Conservation (phyloP, 1,140 invertebrate species). For the Pseudomyrmex flavicornis region DNA sequence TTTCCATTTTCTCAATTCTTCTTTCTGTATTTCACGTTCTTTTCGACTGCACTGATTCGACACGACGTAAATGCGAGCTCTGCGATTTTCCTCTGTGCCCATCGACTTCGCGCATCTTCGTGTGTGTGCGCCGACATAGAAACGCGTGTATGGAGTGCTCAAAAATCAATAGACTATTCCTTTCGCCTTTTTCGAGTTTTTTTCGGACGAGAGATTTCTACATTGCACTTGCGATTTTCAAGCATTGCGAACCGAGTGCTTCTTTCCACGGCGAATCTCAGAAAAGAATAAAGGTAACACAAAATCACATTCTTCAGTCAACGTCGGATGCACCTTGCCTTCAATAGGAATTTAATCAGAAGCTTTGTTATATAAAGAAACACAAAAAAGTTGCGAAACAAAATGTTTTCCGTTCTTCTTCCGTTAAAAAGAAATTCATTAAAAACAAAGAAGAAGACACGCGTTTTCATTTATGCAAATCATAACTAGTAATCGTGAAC, state of each 20-base stretch:
- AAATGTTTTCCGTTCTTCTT: too few species aligned
- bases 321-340: too few species aligned
- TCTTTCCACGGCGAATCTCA: too few species aligned
- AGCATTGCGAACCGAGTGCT: neutral
- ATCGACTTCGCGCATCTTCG: slow-evolving; percentile 26
- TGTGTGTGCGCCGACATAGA: slow-evolving; percentile 2
- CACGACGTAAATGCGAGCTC: neutral
- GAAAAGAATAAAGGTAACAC: too few species aligned
- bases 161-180: neutral
- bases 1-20: neutral
- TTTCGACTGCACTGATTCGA: neutral
- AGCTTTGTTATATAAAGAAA: too few species aligned
- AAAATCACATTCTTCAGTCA: too few species aligned
- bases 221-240: neutral
- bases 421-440: too few species aligned
- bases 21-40: neutral
- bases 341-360: too few species aligned
- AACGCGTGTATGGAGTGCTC: neutral
- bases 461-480: too few species aligned
- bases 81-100: slow-evolving; percentile 16
- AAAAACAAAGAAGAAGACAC: too few species aligned
- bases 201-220: neutral
- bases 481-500: too few species aligned
- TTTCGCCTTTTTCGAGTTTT: neutral
- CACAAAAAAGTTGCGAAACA: too few species aligned